Percentiles rank a stretch among this genome's conserved stretches.
Conservation (phyloP, 2,797 vertebrate genomes). For the Mormyrus proboscirostris region DNA sequence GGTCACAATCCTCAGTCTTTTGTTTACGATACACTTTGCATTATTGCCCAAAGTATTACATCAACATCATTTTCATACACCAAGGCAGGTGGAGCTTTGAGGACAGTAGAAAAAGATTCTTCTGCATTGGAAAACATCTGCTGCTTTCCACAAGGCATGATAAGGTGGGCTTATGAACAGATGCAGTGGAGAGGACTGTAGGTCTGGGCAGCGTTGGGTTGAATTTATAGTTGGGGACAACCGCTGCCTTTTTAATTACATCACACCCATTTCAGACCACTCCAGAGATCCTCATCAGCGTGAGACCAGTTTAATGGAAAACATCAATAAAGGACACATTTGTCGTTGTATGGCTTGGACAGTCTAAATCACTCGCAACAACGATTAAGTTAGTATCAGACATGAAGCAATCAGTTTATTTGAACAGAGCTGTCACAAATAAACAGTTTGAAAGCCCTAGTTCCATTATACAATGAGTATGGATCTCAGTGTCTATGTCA, state of each 20-base stretch:
- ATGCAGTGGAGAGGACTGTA: not conserved
- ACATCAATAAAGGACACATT: not conserved
- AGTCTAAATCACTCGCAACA: not conserved
- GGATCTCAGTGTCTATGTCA: not conserved
- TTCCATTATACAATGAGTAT: not conserved
- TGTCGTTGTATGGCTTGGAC: not conserved
- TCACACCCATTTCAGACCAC: not conserved
- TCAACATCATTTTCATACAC: not conserved
- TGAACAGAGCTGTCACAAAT: constrained; percentile 20
- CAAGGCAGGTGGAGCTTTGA: not conserved
- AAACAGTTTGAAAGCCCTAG: constrained; percentile 3
- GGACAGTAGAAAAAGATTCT: not conserved
- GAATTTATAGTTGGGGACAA: not conserved
- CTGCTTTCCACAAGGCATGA: not conserved
- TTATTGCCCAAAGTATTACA: not conserved
- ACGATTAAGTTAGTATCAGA: not conserved
- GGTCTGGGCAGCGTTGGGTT: not conserved
- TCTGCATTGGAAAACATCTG: not conserved
- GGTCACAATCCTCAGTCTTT: not conserved
- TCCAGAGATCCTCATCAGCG: not conserved
- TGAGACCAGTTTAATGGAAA: not conserved
- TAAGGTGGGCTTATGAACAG: not conserved
- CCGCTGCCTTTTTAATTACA: not conserved
- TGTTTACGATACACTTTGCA: not conserved
- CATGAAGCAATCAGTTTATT: constrained; percentile 23